A percentile compares a stretch with the other conserved stretches of the same genome.
Conservation (phyloP, 2,888 invertebrate genomes). For the Nebria salina region DNA sequence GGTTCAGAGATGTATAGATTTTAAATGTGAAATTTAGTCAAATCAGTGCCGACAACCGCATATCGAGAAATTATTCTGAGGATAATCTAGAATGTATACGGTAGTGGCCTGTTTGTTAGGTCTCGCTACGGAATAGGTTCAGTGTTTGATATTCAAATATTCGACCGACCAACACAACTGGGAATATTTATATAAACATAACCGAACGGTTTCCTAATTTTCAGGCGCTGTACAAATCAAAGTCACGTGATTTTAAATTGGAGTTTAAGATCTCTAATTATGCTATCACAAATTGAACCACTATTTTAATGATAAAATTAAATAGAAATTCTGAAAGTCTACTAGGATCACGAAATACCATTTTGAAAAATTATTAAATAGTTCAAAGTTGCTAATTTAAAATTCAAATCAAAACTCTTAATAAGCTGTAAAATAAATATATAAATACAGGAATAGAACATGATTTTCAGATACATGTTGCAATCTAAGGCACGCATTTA, state of each 20-base stretch:
- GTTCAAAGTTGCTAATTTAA: too few species aligned
- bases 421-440: too few species aligned
- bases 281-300: neutral
- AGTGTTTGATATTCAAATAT: conserved; percentile 17
- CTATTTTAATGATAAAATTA: neutral
- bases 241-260: neutral
- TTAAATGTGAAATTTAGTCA: conserved; percentile 39
- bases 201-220: neutral
- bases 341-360: too few species aligned
- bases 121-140: neutral
- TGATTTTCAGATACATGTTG: too few species aligned
- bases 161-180: neutral
- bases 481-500: too few species aligned
- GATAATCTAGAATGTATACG: neutral
- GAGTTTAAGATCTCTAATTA: neutral
- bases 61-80: neutral
- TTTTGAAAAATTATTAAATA: too few species aligned
- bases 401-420: too few species aligned
- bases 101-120: neutral
- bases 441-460: too few species aligned
- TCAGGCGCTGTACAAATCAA: neutral
- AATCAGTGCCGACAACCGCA: conserved; percentile 26
- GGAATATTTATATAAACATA: conserved; percentile 18
- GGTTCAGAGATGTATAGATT: conserved; percentile 25
- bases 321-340: neutral